Base-by-base conservation (phyloP, 2,888 invertebrate species). In the Pollenia amentaria region DNA sequence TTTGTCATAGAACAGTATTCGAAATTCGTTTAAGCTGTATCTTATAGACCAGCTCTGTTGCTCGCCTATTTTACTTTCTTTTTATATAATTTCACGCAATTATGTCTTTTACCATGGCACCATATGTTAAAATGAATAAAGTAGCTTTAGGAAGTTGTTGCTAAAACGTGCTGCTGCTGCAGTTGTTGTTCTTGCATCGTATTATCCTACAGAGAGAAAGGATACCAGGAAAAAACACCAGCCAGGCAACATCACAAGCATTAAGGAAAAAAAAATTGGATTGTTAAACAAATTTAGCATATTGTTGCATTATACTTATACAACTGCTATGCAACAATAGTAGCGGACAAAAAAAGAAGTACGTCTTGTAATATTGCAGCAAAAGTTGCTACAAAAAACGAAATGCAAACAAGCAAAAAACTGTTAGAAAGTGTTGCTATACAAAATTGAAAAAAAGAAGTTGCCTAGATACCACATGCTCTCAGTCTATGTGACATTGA, bases 71-170 rank as follows among this genome's bases (percentile, higher is more conserved):
- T 70, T 14, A 48, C 62, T n/a, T 53, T 14, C 10, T 38, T 18
- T 83, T 55, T 38, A 44, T 38, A 73, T 42, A 60, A 84, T 85
- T 84, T 87, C 75, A 85, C 85, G 88, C 89, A 89, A 89, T 89
- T 89, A 89, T 88, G 89, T 88, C 88, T 87, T 88, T 86, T 84
- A 75, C 87, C 81, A 75, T 87, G 88, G 88, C 81, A 88, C 82
- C 87, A 88, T 88, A 88, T 88, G 88, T 75, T 88, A 75, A 88
- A 84, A 87, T 76, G 69, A 55, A 62, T 72, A 83, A 89, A 73
- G 72, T 75, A 65, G 80, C 79, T 73, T 75, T 77, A 53, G 69
- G 70, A 83, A 73, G 60, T 75, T 79, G 75, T 78, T 75, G 75
- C 73, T 82, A 14, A 48, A 75, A 83, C 62, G 79, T 75, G 76